These are phyloP conservation scores for Keiferia lycopersicella DNA, from an alignment of 2,888 invertebrate genomes.

Conservation along the genomic window DNA sequence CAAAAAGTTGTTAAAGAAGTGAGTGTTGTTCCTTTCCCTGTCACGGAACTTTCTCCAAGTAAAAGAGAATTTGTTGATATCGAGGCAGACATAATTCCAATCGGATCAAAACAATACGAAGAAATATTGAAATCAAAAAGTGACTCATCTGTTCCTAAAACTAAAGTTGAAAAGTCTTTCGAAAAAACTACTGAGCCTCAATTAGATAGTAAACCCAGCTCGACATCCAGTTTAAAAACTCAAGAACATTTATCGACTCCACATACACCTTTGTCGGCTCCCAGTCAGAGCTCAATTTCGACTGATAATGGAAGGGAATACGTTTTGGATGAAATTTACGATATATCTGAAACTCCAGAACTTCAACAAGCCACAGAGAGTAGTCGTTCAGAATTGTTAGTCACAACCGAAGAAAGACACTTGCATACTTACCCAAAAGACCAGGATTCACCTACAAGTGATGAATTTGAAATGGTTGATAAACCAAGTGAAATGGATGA, in stretches of 20 bases:
- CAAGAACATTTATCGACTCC: slow-evolving; percentile 78
- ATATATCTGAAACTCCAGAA: slow-evolving; percentile 82
- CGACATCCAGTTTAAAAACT: slow-evolving; percentile 80
- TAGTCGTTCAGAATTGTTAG: slow-evolving; percentile 81
- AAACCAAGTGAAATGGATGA: slow-evolving; percentile 93
- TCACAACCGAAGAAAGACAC: slow-evolving; percentile 82
- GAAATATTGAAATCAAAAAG: slow-evolving; percentile 76
- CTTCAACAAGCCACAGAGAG: slow-evolving; percentile 69
- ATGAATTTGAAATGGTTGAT: slow-evolving; percentile 93
- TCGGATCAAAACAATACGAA: slow-evolving; percentile 71
- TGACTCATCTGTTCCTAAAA: slow-evolving; percentile 77
- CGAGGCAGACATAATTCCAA: slow-evolving; percentile 69
- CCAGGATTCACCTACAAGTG: slow-evolving; percentile 89
- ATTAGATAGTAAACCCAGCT: slow-evolving; percentile 80
- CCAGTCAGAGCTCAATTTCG: slow-evolving; percentile 84
- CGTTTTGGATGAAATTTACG: slow-evolving; percentile 81
- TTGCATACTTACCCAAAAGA: slow-evolving; percentile 78
- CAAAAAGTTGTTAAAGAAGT: slow-evolving; percentile 62
- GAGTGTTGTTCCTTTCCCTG: slow-evolving; percentile 72
- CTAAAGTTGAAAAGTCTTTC: slow-evolving; percentile 66
- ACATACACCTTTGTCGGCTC: slow-evolving; percentile 82
- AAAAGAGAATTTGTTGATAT: slow-evolving; percentile 78
- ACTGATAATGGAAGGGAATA: slow-evolving; percentile 85
- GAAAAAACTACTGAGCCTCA: slow-evolving; percentile 69
- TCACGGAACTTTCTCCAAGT: slow-evolving; percentile 69